A percentile compares a stretch with the other conserved stretches of the same genome.
phyloP scores from a whole-genome alignment of 2,113 vertebrate genomes.

The Melospiza melodia region DNA sequence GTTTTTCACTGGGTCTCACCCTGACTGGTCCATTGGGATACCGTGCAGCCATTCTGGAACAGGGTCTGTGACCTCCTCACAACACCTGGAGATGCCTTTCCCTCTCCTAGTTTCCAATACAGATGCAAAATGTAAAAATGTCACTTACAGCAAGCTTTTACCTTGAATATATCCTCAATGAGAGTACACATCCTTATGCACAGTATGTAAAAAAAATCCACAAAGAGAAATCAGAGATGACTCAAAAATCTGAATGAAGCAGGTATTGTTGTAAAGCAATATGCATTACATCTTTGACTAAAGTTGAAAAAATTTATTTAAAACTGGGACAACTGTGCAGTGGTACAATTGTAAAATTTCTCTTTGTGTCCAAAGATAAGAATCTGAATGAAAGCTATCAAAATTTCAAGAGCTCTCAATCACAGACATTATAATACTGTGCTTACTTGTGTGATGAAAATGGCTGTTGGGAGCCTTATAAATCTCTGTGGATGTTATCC shows the following conservation, averaged over 20 bases:
- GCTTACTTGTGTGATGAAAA: conserved; percentile 23
- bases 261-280: background rate
- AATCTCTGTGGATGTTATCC: conserved; percentile 26
- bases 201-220: background rate
- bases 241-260: background rate
- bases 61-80: background rate
- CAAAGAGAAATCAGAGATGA: background rate
- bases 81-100: background rate
- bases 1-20: background rate
- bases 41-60: background rate
- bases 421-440: background rate
- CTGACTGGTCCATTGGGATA: background rate
- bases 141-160: background rate
- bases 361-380: conserved; percentile 22
- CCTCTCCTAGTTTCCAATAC: background rate
- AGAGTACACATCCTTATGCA: background rate
- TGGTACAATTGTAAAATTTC: background rate
- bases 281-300: background rate
- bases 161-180: background rate
- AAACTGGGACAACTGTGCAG: background rate
- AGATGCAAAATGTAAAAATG: background rate
- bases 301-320: conserved; percentile 22
- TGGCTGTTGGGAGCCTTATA: background rate
- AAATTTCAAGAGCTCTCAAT: conserved; percentile 18
- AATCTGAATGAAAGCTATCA: conserved; percentile 24